Conservation (phyloP, 2,888 invertebrate genomes). For the Steinernema carpocapsae region DNA sequence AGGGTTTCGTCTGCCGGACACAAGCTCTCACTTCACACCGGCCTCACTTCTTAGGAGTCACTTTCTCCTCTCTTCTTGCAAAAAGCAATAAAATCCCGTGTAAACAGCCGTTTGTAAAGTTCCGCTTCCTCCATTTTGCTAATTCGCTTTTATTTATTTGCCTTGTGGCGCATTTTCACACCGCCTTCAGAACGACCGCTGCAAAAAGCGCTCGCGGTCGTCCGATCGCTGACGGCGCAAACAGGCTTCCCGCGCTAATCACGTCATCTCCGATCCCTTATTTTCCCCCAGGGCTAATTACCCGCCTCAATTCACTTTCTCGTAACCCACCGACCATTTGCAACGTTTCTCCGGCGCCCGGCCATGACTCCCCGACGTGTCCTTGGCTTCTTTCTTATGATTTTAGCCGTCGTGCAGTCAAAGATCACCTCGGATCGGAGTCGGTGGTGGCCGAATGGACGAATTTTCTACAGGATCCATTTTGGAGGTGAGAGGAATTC, state of each 20-base stretch:
- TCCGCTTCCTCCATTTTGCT: too few species aligned
- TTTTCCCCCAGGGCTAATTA: not conserved
- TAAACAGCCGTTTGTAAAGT: too few species aligned
- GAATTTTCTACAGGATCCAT: conserved; percentile 25
- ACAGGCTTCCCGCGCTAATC: conserved; percentile 22
- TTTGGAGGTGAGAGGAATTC: not conserved
- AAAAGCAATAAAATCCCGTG: too few species aligned
- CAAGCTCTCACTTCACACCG: too few species aligned
- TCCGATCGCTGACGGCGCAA: conserved; percentile 12
- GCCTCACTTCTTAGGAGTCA: too few species aligned
- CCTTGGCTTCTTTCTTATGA: not conserved
- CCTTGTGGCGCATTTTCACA: too few species aligned
- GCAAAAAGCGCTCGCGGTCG: conserved; percentile 14
- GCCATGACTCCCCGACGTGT: not conserved
- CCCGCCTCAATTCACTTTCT: not conserved
- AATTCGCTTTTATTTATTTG: too few species aligned
- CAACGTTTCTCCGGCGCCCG: conserved; percentile 14
- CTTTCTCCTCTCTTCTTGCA: too few species aligned
- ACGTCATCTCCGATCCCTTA: not conserved
- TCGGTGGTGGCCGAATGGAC: conserved; percentile 14
- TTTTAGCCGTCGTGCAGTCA: not conserved
- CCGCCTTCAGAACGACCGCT: not conserved
- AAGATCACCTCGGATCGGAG: conserved; percentile 26
- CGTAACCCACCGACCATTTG: conserved; percentile 23
- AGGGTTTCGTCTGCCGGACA: too few species aligned